Evolutionary conservation across 2,888 invertebrate species (phyloP), one percentile per base, ranked within the genome.

Genomic region (Pyrrhosoma nymphula): DNA sequence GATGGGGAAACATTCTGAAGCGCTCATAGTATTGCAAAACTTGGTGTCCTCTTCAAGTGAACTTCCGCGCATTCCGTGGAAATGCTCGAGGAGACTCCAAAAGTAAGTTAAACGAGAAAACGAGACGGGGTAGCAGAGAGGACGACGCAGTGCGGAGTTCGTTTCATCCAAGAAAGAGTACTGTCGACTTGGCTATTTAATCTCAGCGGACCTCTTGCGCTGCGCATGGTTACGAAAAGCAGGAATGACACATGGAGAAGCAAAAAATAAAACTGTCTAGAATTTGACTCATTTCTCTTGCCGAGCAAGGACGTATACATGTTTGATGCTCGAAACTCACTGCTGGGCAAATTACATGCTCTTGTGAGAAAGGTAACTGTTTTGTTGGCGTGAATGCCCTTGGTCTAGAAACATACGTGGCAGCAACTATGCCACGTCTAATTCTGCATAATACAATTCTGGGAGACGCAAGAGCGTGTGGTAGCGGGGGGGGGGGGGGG

Each of bases 21-120:
- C 82, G 82, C 35, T 8, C 82, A 35, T 35, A 82, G 82, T 82
- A 82, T 82, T 82, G n/a, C 82, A 82, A 82, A 82, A 82, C 82
- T 82, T 82, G 16, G 82, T 14, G 60, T 82, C 82, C 82, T 16
- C n/a, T 35, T 82, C 16, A 35, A 35, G 35, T 35, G 14, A 18
- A 35, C 30, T 16, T 35, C 14, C 35, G 30, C 8, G 35, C 16
- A 0, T 0, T 35, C 35, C 82, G 35, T 35, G 26, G 16, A 16
- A 82, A 35, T 82, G 35, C 82, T 35, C 16, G 12, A 35, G 82
- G 82, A 35, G 82, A 35, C 82, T 60, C 82, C 35, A 35, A 20
- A 82, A 82, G 35, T 35, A 30, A 82, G 82, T 82, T 82, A 35
- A 35, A 82, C 82, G 82, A 82, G 35, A n/a, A 69, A 69, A n/a